These are phyloP conservation scores for Hypsopygia costalis DNA, from an alignment of 2,888 invertebrate genomes.

Conservation along the genomic window DNA sequence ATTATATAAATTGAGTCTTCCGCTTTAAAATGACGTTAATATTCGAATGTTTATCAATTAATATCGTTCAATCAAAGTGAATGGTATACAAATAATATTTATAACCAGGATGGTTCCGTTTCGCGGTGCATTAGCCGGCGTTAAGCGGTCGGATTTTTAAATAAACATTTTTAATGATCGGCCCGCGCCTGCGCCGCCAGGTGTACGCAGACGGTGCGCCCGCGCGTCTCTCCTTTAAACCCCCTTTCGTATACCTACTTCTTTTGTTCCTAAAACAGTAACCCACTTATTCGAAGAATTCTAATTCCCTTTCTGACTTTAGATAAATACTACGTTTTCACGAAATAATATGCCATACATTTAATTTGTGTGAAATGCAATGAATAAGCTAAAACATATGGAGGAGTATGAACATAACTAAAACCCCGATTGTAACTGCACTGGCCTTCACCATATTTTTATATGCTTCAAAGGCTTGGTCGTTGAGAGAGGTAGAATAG, in stretches of 20 bases:
- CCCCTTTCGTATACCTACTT: conserved; percentile 41
- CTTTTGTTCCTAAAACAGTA: conserved; percentile 76
- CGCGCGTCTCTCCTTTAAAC: conserved; percentile 32
- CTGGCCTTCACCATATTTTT: no score
- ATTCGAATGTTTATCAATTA: background rate
- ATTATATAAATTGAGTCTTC: no score
- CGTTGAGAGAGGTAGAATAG: no score
- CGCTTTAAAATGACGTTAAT: background rate
- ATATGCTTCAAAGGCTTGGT: no score
- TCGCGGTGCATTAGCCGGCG: conserved; percentile 41
- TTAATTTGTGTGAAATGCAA: no score
- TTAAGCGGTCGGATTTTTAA: conserved; percentile 80
- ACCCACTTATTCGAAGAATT: conserved; percentile 50
- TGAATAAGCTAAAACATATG: no score
- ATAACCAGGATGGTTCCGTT: conserved; percentile 39
- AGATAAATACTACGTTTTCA: background rate
- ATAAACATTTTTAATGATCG: conserved; percentile 81
- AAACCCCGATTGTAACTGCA: no score
- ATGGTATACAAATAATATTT: background rate
- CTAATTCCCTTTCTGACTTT: conserved; percentile 21
- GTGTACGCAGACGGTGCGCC: conserved; percentile 72
- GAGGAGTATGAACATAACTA: no score
- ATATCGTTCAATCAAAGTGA: background rate
- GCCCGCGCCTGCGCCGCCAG: conserved; percentile 68
- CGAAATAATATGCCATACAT: no score